A percentile compares a stretch with the other conserved stretches of the same genome.
Evolutionary conservation across 2,888 invertebrate genomes (phyloP).

Genomic region (Branchellion lobata): DNA sequence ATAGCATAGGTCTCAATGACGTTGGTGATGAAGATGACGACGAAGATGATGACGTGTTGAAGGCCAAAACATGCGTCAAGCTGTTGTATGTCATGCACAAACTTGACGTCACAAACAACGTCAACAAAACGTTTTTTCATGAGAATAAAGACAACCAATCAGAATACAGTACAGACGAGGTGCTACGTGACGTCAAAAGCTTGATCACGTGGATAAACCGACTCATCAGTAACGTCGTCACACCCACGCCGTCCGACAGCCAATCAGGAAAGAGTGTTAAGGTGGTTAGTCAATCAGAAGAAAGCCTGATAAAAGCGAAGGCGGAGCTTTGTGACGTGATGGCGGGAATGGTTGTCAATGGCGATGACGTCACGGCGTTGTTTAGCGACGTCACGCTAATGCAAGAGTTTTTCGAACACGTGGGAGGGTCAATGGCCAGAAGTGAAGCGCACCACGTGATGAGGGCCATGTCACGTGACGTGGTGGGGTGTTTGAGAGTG

Average conservation of each 20-base stretch:
- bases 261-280: background rate
- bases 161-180: no score
- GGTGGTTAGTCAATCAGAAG: background rate
- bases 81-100: background rate
- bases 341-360: background rate
- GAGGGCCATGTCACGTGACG: background rate
- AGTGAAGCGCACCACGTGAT: background rate
- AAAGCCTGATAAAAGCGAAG: background rate
- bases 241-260: background rate
- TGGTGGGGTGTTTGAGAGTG: background rate
- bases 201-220: background rate
- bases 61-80: background rate
- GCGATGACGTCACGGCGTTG: background rate
- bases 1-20: no score
- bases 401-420: background rate
- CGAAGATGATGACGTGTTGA: background rate
- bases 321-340: background rate
- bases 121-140: background rate
- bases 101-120: background rate
- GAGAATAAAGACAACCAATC: background rate
- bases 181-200: background rate
- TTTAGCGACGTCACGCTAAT: background rate
- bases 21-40: background rate
- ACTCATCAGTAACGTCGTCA: background rate
- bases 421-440: background rate